Percentiles rank a stretch among this genome's conserved stretches.
These are phyloP conservation scores for Ommatoiulus sabulosus DNA, from an alignment of 2,888 invertebrate genomes.

Conservation along the genomic window DNA sequence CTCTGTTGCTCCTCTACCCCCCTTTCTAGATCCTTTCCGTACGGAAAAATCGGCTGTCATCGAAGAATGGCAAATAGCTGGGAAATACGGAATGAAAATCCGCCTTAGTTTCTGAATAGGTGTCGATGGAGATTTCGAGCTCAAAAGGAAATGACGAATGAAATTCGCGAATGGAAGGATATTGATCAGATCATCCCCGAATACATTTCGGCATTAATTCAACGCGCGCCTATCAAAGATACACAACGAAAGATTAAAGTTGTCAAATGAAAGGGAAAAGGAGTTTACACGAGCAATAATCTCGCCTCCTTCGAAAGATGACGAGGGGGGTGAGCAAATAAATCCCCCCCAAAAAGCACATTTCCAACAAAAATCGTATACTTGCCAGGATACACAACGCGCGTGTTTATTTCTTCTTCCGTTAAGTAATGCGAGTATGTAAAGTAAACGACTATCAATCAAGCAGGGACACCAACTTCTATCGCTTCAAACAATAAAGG, in stretches of 20 bases:
- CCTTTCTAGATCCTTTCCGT: neutral
- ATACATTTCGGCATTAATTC: slow-evolving; percentile 19
- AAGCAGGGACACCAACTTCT: no score
- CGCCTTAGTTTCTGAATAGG: slow-evolving; percentile 19
- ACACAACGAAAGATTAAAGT: slow-evolving; percentile 19
- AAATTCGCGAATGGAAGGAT: slow-evolving; percentile 19
- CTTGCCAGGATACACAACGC: neutral
- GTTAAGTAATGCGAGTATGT: neutral
- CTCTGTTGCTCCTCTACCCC: slow-evolving; percentile 1
- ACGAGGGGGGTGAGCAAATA: neutral
- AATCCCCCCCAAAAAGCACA: neutral
- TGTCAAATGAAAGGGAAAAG: slow-evolving; percentile 12
- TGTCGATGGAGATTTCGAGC: slow-evolving; percentile 12
- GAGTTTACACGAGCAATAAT: slow-evolving; percentile 12
- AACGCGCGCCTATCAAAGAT: slow-evolving; percentile 19
- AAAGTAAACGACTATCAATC: neutral
- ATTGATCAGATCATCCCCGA: slow-evolving; percentile 12
- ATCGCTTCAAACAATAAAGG: no score
- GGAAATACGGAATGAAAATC: neutral
- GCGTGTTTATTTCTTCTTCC: neutral
- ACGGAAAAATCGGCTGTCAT: slow-evolving; percentile 26
- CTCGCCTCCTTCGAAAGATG: neutral
- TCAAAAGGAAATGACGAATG: slow-evolving; percentile 19
- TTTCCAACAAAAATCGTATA: neutral
- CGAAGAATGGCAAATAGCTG: neutral